Evolutionary conservation across 2,113 vertebrate species (phyloP), one percentile per base, ranked within the genome.

Genomic region (Lampris megalopsis): DNA sequence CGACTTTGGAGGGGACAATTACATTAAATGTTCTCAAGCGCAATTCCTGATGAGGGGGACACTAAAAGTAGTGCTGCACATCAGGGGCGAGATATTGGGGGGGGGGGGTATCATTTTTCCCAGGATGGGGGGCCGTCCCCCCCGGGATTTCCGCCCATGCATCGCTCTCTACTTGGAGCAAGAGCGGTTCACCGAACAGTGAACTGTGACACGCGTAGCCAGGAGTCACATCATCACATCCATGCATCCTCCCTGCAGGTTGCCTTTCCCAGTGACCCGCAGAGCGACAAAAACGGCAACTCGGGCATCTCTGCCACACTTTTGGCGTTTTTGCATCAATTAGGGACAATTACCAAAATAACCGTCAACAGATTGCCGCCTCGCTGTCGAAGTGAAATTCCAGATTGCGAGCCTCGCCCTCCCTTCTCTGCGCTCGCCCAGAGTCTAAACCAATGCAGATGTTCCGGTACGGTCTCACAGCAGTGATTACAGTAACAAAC

Each of bases 401-500:
- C 93, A 94, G 93, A 93, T 93, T 93, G 92, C 68, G 81, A 80
- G 81, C 81, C 82, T 86, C 85, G 83, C 87, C 86, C 87, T 82
- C 80, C 76, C 73, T 24, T 82, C 77, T 79, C 79, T 62, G 66
- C 69, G 73, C 83, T 84, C 88, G 90, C 85, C 83, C 73, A 49
- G 83, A 85, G 82, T 88, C 81, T 89, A 86, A 91, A 93, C 88
- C 87, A 89, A 93, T 94, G 91, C 92, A 94, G 92, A 95, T 94
- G 94, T 94, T 94, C 88, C 64, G 69, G 86, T 92, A 83, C 88
- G 88, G 89, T 85, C 75, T 94, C 73, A 56, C 87, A 82, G 89
- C 87, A 86, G 86, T 94, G 93, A 95, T 94, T 93, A 88, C 88
- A 84, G 73, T 87, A 94, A 94, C 90, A 92, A 92, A 89, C 91